Evolutionary conservation across 2,113 vertebrate genomes (phyloP).

Genomic region (Bettongia penicillata): DNA sequence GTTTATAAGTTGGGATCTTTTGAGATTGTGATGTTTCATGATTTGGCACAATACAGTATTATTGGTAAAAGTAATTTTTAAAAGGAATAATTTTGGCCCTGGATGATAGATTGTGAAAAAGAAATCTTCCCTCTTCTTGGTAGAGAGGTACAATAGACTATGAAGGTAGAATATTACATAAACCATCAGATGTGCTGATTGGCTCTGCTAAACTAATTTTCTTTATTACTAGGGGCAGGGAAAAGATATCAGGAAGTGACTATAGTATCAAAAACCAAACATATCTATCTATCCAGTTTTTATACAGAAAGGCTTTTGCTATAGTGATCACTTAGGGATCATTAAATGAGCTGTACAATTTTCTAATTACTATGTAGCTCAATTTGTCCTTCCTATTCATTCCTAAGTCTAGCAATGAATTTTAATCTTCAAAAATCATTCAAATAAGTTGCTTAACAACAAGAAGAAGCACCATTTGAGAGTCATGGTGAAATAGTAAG

Average conservation of each 20-base stretch:
- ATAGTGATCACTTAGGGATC: not conserved
- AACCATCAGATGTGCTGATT: not conserved
- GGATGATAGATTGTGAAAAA: not conserved
- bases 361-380: not conserved
- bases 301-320: not conserved
- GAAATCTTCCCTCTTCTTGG: not conserved
- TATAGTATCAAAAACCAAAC: not conserved
- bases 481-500: not conserved
- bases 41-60: not conserved
- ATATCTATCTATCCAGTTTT: not conserved
- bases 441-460: not conserved
- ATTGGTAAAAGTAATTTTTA: not conserved
- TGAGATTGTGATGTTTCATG: not conserved
- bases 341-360: not conserved
- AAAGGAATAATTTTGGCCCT: not conserved
- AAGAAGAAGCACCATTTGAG: not conserved
- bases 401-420: not conserved
- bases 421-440: not conserved
- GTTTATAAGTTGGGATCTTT: not conserved
- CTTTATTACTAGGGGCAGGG: not conserved
- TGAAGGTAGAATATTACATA: not conserved
- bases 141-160: not conserved
- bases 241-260: too few relatives aligned
- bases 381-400: not conserved
- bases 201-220: not conserved